Evolutionary conservation across 2,888 invertebrate genomes (phyloP), one percentile per base, ranked within the genome.

Genomic region (Leuctra nigra): DNA sequence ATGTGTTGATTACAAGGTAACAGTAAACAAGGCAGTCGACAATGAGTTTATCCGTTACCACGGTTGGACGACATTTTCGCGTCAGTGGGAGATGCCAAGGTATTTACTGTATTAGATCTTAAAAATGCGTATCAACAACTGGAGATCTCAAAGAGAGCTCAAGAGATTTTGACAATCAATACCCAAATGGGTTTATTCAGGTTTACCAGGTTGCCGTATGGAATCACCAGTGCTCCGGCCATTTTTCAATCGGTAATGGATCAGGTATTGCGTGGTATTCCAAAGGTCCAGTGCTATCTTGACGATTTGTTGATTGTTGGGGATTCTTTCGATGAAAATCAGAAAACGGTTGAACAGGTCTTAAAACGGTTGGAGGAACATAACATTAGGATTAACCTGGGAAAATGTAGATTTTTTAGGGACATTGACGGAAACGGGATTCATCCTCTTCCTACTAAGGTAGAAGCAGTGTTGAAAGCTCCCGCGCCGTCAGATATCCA

Each of bases 131-230:
- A 64, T 54, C 39, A 55, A n/a, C 63, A 63, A 59, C 53, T 63
- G 50, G 29, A 25, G 11, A 9, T 48, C 4, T 52, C 55, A 25
- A 29, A 18, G 46, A 57, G 4, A 66, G 62, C 16, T 59, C 64
- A 48, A 41, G 65, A 56, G 60, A 63, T n/a, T 54, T 23, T 39
- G 14, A 48, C 48, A n/a, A 62, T 68, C 13, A 67, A 66, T 57
- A 68, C 65, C 9, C 61, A 63, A 53, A 55, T 61, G 46, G 67
- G 66, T 18, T 59, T 66, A 36, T 66, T 62, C 61, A 52, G 57
- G 14, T 66, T 59, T 57, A 65, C 58, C 47, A 46, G 64, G n/a
- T 56, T 66, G 46, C 65, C 64, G 14, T 67, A 62, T 62, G 66
- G 44, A 23, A 22, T 44, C 47, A 59, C 60, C 39, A 59, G 60